Percentiles rank a stretch among this genome's conserved stretches.
Evolutionary conservation across 2,888 invertebrate genomes (phyloP).

Genomic region (Antheraea assamensis): DNA sequence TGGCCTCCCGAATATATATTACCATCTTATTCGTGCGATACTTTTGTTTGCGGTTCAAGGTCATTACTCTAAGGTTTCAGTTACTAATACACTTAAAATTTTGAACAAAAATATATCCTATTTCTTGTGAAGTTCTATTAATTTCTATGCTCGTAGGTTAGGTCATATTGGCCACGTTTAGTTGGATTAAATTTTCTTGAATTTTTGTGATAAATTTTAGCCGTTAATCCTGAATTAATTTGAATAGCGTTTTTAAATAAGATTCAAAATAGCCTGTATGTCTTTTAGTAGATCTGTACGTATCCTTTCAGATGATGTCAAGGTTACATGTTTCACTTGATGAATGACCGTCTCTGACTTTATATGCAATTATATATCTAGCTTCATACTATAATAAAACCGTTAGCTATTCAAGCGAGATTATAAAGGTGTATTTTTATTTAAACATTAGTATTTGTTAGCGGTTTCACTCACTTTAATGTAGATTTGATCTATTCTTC

Average conservation of each 20-base stretch:
- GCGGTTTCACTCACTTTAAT: too few relatives aligned
- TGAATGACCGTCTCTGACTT: neutral
- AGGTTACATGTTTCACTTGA: neutral
- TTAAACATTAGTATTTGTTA: neutral
- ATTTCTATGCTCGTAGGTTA: neutral
- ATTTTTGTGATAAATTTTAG: neutral
- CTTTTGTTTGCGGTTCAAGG: slow-evolving; percentile 7
- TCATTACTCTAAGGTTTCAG: neutral
- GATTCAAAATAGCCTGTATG: neutral
- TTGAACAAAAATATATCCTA: neutral
- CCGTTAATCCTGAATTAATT: neutral
- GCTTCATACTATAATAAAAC: neutral
- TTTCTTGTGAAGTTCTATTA: too few relatives aligned
- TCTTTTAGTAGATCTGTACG: neutral
- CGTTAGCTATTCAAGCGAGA: neutral
- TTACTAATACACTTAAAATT: neutral
- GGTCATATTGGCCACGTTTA: neutral
- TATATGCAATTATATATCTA: neutral
- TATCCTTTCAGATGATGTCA: slow-evolving; percentile 5
- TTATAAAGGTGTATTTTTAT: neutral
- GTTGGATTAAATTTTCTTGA: neutral
- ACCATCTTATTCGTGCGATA: neutral
- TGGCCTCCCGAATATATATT: neutral
- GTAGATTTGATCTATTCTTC: too few relatives aligned
- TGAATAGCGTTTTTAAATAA: neutral